Base-by-base conservation (phyloP, 1,140 invertebrate genomes). In the Drosophila aff. region DNA sequence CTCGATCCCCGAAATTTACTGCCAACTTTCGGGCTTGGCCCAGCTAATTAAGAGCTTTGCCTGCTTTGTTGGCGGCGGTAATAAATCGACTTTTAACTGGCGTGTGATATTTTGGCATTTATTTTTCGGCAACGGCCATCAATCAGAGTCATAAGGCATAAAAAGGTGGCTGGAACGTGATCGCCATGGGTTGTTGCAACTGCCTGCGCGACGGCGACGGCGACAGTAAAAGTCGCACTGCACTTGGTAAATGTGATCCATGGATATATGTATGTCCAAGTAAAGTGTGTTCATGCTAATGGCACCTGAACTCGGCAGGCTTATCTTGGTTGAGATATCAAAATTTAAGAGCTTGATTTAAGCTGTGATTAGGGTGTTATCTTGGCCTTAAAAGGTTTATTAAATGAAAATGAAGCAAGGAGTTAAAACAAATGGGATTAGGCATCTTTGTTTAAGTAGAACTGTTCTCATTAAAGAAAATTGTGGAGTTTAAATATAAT, bases 21-120 rank as follows among this genome's bases (percentile, higher is more conserved):
- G 74, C 43, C 74, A 49, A 76, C 60, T 76, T 76, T 58, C 3
- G 4, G 53, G 74, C 72, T 60, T 47, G 38, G 18, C 11, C 18
- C 33, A 6, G 53, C 47, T 60, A 59, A 59, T 76, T 77, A 49
- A 77, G 49, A 57, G 75, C 55, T 78, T 47, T 40, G 38, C 16
- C 44, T 58, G 43, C 68, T 61, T 46, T 62, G 58, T 50, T 69
- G 57, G 76, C 66, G 75, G 65, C 43, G 65, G 58, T 63, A 71
- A 78, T 78, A 78, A 78, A 78, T 78, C 59, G 64, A 52, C 74
- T 78, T 68, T 69, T 77, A 69, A 78, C 65, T 57, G 75, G 57
- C 74, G 75, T 78, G 50, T 78, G 64, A 78, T 82, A 82, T 87
- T 86, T 80, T 87, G 83, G 73, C 82, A 82, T 86, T 86, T 82